Base-by-base conservation (phyloP, 2,113 vertebrate genomes). In the Embiotoca jacksoni region DNA sequence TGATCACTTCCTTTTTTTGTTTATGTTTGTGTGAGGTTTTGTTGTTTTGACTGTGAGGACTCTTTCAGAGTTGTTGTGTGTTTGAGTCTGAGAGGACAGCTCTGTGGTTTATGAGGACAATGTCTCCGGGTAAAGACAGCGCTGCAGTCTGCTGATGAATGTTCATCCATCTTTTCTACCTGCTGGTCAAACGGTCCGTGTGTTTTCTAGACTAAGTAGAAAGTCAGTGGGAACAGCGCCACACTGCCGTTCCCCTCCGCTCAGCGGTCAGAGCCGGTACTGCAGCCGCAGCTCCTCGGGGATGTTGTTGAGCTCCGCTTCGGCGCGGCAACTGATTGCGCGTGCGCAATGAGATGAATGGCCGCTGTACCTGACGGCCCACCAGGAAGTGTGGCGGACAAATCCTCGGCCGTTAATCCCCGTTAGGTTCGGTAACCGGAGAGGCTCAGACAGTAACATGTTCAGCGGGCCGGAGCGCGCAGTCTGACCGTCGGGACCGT, bases 371-470 rank as follows among this genome's bases (percentile, higher is more conserved):
- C 93, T 93, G 92, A 92, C 90, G 85, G 75, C 83, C 91, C 90
- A 92, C 84, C 93, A 93, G 95, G 94, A 95, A 94, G 94, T 94
- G 92, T 85, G 89, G 89, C 80, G 89, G 84, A 90, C 90, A 92
- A 93, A 90, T 90, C 89, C 83, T 83, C 59, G 75, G 79, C 88
- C 77, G 87, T 86, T 93, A 91, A 93, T 92, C 90, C 91, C 70
- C 69, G 52, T 65, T 87, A 54, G 67, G 60, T n/a, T 81, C 92
- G 74, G 84, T 86, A 79, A 81, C 78, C 75, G 86, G 80, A 84
- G 80, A 84, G 74, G 39, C 63, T 47, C 55, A 56, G 78, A 69
- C 67, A 67, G 79, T 78, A 85, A 50, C 65, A 91, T 93, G 90
- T 66, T 57, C 75, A 65, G 83, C 69, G 75, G 71, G 47, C 63